Conservation (phyloP, 2,797 vertebrate genomes). For the Periophthalmus magnuspinnatus region DNA sequence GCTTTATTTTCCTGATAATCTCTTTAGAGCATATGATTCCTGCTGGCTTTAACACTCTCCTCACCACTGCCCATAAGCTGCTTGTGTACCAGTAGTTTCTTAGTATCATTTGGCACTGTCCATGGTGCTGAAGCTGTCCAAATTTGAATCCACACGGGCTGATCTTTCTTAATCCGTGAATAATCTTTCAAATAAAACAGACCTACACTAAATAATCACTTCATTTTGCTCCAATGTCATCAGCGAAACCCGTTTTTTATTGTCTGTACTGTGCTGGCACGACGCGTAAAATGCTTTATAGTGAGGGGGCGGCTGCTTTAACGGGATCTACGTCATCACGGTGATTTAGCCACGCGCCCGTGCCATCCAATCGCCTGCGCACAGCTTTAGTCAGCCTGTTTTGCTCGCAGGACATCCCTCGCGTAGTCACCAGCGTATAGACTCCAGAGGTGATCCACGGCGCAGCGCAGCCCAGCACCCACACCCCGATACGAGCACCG, state of each 20-base stretch:
- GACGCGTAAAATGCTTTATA: conserved; percentile 8
- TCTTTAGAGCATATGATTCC: too few relatives aligned
- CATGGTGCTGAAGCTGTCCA: conserved; percentile 8
- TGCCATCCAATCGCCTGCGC: conserved; percentile 63
- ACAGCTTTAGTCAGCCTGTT: conserved; percentile 49
- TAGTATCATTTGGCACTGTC: background rate
- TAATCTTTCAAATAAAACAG: background rate
- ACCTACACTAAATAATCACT: background rate
- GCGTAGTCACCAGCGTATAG: conserved; percentile 50
- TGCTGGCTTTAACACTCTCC: too few relatives aligned
- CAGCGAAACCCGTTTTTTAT: background rate
- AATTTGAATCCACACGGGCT: background rate
- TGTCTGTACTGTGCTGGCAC: background rate
- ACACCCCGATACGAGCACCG: conserved; percentile 25
- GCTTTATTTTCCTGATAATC: too few relatives aligned
- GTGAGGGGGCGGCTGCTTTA: conserved; percentile 55
- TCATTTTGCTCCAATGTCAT: background rate
- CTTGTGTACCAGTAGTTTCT: background rate
- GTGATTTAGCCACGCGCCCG: conserved; percentile 52
- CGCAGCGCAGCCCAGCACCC: conserved; percentile 31
- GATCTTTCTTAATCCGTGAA: background rate
- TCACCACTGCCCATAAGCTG: background rate
- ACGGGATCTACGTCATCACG: conserved; percentile 65
- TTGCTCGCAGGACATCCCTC: conserved; percentile 69
- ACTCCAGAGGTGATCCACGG: conserved; percentile 41